Evolutionary conservation across 2,888 invertebrate species (phyloP).

Genomic region (Phalera bucephala): DNA sequence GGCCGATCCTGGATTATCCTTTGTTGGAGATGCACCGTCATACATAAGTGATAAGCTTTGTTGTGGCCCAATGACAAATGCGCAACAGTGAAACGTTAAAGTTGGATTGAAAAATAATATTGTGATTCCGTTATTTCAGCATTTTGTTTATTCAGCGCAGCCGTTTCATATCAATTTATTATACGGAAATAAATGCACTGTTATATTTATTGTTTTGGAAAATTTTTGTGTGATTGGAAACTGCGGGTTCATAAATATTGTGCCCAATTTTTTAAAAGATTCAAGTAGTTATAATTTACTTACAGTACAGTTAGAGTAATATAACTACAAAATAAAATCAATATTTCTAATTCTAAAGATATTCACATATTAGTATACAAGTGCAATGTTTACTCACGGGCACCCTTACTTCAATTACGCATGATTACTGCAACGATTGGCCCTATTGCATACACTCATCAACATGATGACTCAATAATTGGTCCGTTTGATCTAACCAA

Average conservation of each 20-base stretch:
- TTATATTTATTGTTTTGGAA: too few species aligned
- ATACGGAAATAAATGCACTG: slow-evolving; percentile 1
- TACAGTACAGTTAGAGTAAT: too few species aligned
- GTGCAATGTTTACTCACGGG: slow-evolving; percentile 4
- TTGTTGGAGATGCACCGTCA: slow-evolving; percentile 65
- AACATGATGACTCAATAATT: slow-evolving; percentile 43
- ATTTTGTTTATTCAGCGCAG: slow-evolving; percentile 27
- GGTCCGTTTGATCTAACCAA: slow-evolving; percentile 66
- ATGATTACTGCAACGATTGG: slow-evolving; percentile 25
- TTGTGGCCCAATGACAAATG: slow-evolving; percentile 39
- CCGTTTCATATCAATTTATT: slow-evolving; percentile 24
- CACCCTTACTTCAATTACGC: slow-evolving; percentile 20
- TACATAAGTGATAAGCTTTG: slow-evolving; percentile 62
- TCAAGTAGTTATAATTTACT: too few species aligned
- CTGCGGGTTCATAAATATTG: background rate
- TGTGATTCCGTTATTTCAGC: slow-evolving; percentile 30
- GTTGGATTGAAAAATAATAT: slow-evolving; percentile 32
- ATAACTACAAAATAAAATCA: too few species aligned
- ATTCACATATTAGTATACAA: too few species aligned
- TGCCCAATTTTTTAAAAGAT: too few species aligned
- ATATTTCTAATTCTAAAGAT: too few species aligned
- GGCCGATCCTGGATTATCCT: slow-evolving; percentile 73
- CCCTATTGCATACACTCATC: slow-evolving; percentile 26
- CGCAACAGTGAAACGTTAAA: slow-evolving; percentile 29
- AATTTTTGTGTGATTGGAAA: background rate